Base-by-base conservation (phyloP, 2,797 vertebrate species). In the Rhyacichthys aspro region DNA sequence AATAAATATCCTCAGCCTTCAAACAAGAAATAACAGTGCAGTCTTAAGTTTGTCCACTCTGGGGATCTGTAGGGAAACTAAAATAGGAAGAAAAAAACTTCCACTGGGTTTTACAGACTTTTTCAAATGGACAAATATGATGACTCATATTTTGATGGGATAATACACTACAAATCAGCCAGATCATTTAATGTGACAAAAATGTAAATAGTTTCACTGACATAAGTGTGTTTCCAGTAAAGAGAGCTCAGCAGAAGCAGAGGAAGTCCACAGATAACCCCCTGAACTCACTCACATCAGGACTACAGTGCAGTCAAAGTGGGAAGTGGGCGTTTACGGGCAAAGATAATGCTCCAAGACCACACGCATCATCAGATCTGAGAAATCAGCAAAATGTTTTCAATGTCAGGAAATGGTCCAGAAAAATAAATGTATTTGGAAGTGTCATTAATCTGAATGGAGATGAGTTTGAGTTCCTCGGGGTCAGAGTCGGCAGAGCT, bases 211-310 rank as follows among this genome's bases (percentile, higher is more conserved):
- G 23, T 28, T 28, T 28, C 23, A 3, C 23, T 4, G 23, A 28
- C 23, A 28, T 28, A 28, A 28, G 18, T 17, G 34, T 19, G 15
- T 52, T 52, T 47, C 48, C 48, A 52, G 48, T 52, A 52, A 52
- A 52, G 9, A 14, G 7, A 11, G 1, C 23, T 50, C 48, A 50
- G 48, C 48, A 39, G 15, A 36, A 50, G 48, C n/a, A 52, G 33
- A 37, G 48, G 48, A 52, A 52, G 16, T 15, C 5, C 48, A 33
- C 23, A 15, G 47, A 49, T 49, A 17, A 8, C 48, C 33, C 23
- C 36, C 8, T 50, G 15, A 50, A 16, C 48, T 10, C 7, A 34
- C 47, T 11, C 1, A 49, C 11, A 34, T 32, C 19, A 14, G 45
- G 23, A 47, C 23, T 9, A 6, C 11, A 8, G 12, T 5, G 3